Base-by-base conservation (phyloP, 1,140 invertebrate species). In the Chlorops oryzae region DNA sequence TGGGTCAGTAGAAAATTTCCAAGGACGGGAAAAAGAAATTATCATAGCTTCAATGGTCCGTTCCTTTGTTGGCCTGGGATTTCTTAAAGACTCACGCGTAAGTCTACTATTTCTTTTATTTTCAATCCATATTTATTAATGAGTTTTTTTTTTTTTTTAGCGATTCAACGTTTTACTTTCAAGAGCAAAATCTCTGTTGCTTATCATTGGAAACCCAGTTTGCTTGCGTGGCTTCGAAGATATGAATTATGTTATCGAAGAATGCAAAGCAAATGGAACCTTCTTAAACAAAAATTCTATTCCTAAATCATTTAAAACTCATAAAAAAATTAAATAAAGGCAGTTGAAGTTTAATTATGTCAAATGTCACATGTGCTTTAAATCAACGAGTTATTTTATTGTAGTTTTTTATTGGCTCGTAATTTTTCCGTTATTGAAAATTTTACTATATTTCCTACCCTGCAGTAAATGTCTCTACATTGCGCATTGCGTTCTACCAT, bases 1-100 rank as follows among this genome's bases (percentile, higher is more conserved):
- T n/a, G 90, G 90, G 7, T 89, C 88, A 3, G 87, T 91, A 2
- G 90, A 94, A 72, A 81, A 82, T 12, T 93, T 91, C 68, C 90
- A 94, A 65, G 90, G 90, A 1, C 82, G 88, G 51, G 90, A 93
- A 68, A 82, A 84, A 59, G 67, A 80, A 18, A 81, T 88, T 1
- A 90, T 94, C 5, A 81, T 94, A 18, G 79, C 91, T 20, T 84
- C 84, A 0, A 87, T 89, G 0, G 90, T 91, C 6, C 76, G 87
- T 52, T 81, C 80, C 1, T 77, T 82, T 52, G 63, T 74, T 49
- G 71, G 77, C 22, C 74, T 91, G 24, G 87, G 88, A 12, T 90
- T 90, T 64, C 75, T 88, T 20, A 77, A 77, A 10, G 81, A 83
- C 74, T 79, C 78, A 57, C 84, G 87, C 67, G 81, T 82, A 68